Evolutionary conservation across 2,113 vertebrate species (phyloP).

Genomic region (Scopus umbretta): DNA sequence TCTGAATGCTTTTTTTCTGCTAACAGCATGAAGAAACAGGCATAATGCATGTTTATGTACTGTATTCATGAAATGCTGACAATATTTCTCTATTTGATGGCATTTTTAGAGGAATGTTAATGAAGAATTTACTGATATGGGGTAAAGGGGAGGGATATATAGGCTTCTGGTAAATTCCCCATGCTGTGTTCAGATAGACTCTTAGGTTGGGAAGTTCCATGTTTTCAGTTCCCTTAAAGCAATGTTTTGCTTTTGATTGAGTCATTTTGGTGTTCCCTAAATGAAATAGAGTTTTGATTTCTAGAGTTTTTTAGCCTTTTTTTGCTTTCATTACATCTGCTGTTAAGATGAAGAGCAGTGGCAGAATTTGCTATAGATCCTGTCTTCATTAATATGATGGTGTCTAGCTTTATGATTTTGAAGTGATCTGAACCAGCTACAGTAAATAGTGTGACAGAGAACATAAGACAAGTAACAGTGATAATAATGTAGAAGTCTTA

Average conservation of each 20-base stretch:
- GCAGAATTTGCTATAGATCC: background rate
- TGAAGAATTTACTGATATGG: background rate
- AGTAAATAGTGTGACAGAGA: background rate
- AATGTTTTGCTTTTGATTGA: background rate
- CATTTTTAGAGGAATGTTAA: background rate
- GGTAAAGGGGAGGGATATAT: background rate
- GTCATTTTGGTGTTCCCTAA: background rate
- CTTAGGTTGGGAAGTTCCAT: background rate
- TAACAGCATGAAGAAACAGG: background rate
- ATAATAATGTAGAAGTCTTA: background rate
- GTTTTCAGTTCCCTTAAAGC: background rate
- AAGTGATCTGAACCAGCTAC: background rate
- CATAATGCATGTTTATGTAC: background rate
- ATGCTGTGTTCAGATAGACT: background rate
- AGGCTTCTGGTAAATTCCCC: background rate
- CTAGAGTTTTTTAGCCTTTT: background rate
- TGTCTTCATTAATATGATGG: background rate
- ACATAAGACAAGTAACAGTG: background rate
- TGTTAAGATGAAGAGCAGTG: background rate
- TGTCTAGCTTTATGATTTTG: background rate
- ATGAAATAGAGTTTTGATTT: background rate
- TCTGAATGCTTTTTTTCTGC: background rate
- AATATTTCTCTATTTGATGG: background rate
- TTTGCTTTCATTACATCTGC: background rate
- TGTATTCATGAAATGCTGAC: background rate